Conservation (phyloP, 1,140 invertebrate genomes). For the Solen grandis region DNA sequence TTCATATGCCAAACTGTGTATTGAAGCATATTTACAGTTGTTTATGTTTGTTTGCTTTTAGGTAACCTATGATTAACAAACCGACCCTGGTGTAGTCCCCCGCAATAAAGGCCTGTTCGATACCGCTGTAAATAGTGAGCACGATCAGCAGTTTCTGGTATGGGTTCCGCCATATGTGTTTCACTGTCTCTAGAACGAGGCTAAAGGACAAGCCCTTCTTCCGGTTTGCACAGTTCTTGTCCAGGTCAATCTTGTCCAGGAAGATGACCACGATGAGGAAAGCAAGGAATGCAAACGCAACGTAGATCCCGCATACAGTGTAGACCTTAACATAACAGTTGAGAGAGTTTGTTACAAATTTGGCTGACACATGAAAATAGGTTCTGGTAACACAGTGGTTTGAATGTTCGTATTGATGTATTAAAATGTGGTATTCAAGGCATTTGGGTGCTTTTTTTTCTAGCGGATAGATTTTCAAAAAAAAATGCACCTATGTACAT, state of each 20-base stretch:
- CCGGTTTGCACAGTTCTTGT: constrained; percentile 57
- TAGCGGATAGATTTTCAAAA: too few relatives aligned
- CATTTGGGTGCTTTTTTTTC: too few relatives aligned
- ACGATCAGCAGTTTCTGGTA: constrained; percentile 94
- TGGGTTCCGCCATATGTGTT: constrained; percentile 89
- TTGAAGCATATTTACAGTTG: too few relatives aligned
- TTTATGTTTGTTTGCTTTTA: too few relatives aligned
- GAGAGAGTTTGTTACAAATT: neutral
- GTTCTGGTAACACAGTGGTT: too few relatives aligned
- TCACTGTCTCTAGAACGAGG: constrained; percentile 92
- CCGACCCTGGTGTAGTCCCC: constrained; percentile 95
- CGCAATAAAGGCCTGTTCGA: constrained; percentile 97
- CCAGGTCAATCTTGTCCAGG: constrained; percentile 86
- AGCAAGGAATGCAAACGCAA: constrained; percentile 91
- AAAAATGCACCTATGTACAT: too few relatives aligned
- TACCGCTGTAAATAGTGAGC: constrained; percentile 97
- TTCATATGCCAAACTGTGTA: too few relatives aligned
- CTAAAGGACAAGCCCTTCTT: constrained; percentile 81
- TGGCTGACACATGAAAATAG: neutral
- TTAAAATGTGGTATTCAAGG: too few relatives aligned
- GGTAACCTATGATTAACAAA: too few relatives aligned
- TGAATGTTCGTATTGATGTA: too few relatives aligned
- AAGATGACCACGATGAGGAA: constrained; percentile 92
- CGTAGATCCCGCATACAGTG: constrained; percentile 93
- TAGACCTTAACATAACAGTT: constrained; percentile 70